Conservation (phyloP, 2,797 vertebrate genomes). For the Aldrovandia affinis region DNA sequence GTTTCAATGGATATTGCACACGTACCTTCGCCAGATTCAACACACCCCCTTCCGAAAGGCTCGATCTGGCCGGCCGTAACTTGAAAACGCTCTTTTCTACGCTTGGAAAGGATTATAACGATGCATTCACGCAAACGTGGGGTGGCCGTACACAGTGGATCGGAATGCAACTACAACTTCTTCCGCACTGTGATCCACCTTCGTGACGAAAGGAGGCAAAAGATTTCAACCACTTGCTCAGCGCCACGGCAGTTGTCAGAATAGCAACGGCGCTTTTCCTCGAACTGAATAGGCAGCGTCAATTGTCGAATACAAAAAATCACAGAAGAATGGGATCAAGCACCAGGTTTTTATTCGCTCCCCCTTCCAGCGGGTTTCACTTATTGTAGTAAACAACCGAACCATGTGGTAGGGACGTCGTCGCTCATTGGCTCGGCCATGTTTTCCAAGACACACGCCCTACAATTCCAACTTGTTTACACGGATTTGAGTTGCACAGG, state of each 20-base stretch:
- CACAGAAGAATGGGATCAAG: slow-evolving; percentile 11
- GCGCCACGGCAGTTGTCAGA: neutral
- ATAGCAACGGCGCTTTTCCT: neutral
- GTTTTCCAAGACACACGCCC: slow-evolving; percentile 66
- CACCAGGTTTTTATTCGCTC: slow-evolving; percentile 53
- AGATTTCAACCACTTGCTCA: neutral
- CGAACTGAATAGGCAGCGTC: neutral
- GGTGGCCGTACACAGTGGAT: slow-evolving; percentile 19
- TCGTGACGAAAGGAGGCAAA: neutral
- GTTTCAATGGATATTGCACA: slow-evolving; percentile 57
- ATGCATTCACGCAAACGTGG: slow-evolving; percentile 36
- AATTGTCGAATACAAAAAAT: neutral
- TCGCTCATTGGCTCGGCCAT: slow-evolving; percentile 61
- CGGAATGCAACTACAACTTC: neutral
- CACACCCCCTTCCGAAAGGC: slow-evolving; percentile 58
- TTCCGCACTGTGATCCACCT: too few relatives aligned
- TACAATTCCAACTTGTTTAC: slow-evolving; percentile 69
- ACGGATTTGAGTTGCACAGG: slow-evolving; percentile 45
- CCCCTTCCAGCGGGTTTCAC: slow-evolving; percentile 38
- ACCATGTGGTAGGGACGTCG: slow-evolving; percentile 65
- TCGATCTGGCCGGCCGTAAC: slow-evolving; percentile 64
- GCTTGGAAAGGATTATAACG: slow-evolving; percentile 32
- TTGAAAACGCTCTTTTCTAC: slow-evolving; percentile 59
- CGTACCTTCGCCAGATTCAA: slow-evolving; percentile 48
- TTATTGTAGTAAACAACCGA: slow-evolving; percentile 74